phyloP scores from a whole-genome alignment of 1,140 invertebrate genomes.

The Theocolax elegans region DNA sequence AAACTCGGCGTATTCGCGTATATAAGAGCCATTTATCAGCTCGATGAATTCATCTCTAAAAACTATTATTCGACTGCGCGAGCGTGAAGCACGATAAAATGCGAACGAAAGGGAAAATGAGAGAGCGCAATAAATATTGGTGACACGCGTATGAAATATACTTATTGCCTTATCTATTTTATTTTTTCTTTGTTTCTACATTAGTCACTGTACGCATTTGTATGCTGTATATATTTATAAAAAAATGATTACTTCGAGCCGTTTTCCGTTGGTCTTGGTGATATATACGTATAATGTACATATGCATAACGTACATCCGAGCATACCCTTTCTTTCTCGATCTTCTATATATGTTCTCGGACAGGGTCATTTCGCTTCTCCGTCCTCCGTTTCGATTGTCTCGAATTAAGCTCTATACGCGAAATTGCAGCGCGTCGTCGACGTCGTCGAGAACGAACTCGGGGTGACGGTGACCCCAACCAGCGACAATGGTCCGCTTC shows the following conservation, averaged over 20 bases:
- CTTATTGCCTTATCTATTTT: too few species aligned
- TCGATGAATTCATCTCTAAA: constrained; percentile 21
- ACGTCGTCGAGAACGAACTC: constrained; percentile 31
- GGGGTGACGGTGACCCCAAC: constrained; percentile 41
- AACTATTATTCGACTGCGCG: constrained; percentile 14
- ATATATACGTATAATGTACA: too few species aligned
- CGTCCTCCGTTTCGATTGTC: constrained; percentile 44
- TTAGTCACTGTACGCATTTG: too few species aligned
- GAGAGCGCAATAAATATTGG: constrained; percentile 1
- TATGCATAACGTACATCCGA: too few species aligned
- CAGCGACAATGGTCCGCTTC: constrained; percentile 41
- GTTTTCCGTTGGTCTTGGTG: too few species aligned
- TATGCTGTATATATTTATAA: too few species aligned
- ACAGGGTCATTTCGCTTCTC: too few species aligned
- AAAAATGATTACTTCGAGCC: too few species aligned
- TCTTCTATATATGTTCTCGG: background rate
- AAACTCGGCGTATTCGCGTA: background rate
- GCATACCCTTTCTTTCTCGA: background rate
- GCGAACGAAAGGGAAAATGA: background rate
- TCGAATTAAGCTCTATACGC: constrained; percentile 43
- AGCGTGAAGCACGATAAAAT: background rate
- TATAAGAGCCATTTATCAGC: constrained; percentile 2
- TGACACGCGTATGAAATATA: background rate
- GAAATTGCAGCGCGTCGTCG: constrained; percentile 50
- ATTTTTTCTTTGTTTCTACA: constrained; percentile 5